Evolutionary conservation across 2,888 invertebrate species (phyloP), one percentile per base, ranked within the genome.

Genomic region (Linyphia triangularis): DNA sequence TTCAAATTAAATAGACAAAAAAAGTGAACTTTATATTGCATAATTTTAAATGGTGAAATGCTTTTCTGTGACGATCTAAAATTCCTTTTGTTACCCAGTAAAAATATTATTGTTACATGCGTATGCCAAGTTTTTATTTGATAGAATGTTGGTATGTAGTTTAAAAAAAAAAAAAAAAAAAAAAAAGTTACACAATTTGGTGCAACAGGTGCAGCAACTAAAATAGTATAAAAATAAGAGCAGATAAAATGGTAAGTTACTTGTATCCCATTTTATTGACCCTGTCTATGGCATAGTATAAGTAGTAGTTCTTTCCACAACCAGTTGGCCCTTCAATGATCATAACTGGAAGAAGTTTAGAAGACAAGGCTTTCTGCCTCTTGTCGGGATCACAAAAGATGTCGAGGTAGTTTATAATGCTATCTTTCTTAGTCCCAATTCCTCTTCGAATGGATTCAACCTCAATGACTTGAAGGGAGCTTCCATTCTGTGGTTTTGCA

Each of bases 231-330:
- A 40, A 9, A 40, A 57, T 19, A 16, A 5, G 13, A 16, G 4
- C 57, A 19, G 16, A 51, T 43, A 13, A 43, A 4, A 22, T 2
- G 3, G 69, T 65, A 65, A 63, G 1, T 57, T 67, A 84, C 84
- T 83, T 78, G 37, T 88, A 88, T 9, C 59, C 65, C 26, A 78
- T 26, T 13, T 67, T 2, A 10, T 19, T 5, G 7, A 78, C 88
- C 13, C 10, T 26, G 16, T 51, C 19, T 7, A 63, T 19, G 61
- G 83, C 63, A 28, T 13, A 57, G 37, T 67, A 83, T 37, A 70
- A 70, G 22, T 75, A 57, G 43, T 88, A 83, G 19, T 19, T 63
- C 16, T 72, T 82, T 0, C 77, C 82, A 26, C 59, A 33, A 0
- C 40, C 51, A 22, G 26, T 61, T 5, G 19, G 40, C 0, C 83